A percentile compares a stretch with the other conserved stretches of the same genome.
Conservation (phyloP, 2,888 invertebrate species). For the Nephrotoma guestfalica region DNA sequence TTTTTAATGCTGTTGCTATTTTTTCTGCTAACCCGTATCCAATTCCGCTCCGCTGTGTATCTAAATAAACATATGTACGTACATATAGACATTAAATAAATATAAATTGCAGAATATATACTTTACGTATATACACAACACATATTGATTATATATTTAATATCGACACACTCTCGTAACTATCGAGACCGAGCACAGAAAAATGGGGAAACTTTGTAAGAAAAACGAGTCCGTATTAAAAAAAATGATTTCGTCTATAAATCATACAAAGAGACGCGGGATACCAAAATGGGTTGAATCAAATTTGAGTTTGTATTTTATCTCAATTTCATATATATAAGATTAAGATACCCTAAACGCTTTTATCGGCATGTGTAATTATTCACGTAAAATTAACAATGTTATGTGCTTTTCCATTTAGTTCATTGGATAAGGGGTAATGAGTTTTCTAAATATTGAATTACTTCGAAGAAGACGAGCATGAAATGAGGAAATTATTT, state of each 20-base stretch:
- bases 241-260: neutral
- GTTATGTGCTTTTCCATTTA: neutral
- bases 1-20: neutral
- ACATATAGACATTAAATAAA: neutral
- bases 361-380: neutral
- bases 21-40: neutral
- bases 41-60: neutral
- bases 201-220: neutral
- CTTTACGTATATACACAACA: neutral
- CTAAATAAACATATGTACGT: neutral
- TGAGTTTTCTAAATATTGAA: too few relatives aligned
- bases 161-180: neutral
- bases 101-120: neutral
- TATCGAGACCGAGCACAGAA: neutral
- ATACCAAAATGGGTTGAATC: neutral
- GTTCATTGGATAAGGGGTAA: too few relatives aligned
- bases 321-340: neutral
- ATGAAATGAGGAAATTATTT: too few relatives aligned
- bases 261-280: neutral
- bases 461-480: too few relatives aligned
- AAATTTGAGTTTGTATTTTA: neutral
- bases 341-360: neutral
- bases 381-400: neutral
- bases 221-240: neutral
- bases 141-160: neutral